Conservation (phyloP, 2,797 vertebrate genomes). For the Aselliscus stoliczkanus region DNA sequence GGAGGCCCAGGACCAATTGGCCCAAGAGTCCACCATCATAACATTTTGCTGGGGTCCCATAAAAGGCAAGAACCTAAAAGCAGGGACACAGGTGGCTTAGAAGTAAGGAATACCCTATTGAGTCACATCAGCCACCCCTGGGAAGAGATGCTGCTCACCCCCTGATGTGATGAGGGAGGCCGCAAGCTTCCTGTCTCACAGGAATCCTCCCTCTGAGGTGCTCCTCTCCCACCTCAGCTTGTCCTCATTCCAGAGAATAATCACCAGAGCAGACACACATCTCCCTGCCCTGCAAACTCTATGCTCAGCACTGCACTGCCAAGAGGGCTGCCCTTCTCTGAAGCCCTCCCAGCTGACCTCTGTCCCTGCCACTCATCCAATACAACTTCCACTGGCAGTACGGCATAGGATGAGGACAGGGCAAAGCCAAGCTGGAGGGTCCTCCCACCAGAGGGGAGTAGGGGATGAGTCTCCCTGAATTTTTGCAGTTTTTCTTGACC, state of each 20-base stretch:
- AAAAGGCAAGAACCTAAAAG: background rate
- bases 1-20: background rate
- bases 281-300: background rate
- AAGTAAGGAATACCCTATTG: background rate
- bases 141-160: background rate
- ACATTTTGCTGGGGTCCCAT: background rate
- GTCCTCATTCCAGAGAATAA: background rate
- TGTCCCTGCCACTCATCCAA: background rate
- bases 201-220: background rate
- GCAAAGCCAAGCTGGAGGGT: background rate
- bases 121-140: background rate
- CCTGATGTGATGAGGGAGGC: background rate
- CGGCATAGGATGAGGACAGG: background rate
- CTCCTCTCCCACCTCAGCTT: background rate
- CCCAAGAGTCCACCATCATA: background rate
- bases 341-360: background rate
- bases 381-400: background rate
- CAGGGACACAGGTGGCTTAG: background rate
- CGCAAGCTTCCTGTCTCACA: background rate
- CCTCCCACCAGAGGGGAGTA: background rate
- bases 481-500: background rate
- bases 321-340: background rate
- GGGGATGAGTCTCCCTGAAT: background rate
- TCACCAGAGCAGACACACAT: background rate
- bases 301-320: no score